A percentile compares a stretch with the other conserved stretches of the same genome.
These are phyloP conservation scores for Yponomeuta malinellus DNA, from an alignment of 2,888 invertebrate species.

Conservation along the genomic window DNA sequence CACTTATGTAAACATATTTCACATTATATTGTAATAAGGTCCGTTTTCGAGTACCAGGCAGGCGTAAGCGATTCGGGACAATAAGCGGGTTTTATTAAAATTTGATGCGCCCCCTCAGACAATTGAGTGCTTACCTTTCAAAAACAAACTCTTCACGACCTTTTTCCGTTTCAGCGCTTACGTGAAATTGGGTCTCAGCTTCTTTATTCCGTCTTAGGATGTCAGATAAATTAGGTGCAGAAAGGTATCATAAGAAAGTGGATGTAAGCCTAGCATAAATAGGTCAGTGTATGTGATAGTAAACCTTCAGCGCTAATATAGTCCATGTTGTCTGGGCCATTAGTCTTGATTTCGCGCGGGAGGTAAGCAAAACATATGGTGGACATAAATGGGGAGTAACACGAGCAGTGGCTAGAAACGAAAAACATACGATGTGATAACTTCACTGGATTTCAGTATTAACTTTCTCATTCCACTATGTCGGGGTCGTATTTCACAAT, in stretches of 20 bases:
- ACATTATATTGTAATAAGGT: neutral
- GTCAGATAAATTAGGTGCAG: slow-evolving; percentile 7
- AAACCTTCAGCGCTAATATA: slow-evolving; percentile 46
- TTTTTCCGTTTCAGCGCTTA: slow-evolving; percentile 2
- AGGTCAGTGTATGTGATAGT: slow-evolving; percentile 37
- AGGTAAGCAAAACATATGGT: slow-evolving; percentile 60
- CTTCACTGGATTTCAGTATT: slow-evolving; percentile 19
- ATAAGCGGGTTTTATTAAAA: slow-evolving; percentile 10
- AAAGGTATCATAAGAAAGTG: slow-evolving; percentile 30
- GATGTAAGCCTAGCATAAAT: slow-evolving; percentile 54
- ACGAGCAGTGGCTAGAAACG: slow-evolving; percentile 30
- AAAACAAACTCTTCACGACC: slow-evolving; percentile 6
- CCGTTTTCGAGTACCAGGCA: neutral
- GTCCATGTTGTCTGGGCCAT: slow-evolving; percentile 43
- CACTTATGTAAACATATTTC: slow-evolving; percentile 36
- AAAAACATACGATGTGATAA: slow-evolving; percentile 32
- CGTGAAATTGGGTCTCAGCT: slow-evolving; percentile 4
- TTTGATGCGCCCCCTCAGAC: slow-evolving; percentile 7
- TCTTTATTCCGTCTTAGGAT: neutral
- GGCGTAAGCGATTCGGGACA: neutral
- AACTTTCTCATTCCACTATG: slow-evolving; percentile 9
- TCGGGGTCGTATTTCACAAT: neutral
- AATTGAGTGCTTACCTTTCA: slow-evolving; percentile 11
- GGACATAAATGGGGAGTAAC: slow-evolving; percentile 58
- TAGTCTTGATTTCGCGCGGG: slow-evolving; percentile 55